Percentiles rank a stretch among this genome's conserved stretches.
phyloP scores from a whole-genome alignment of 2,888 invertebrate genomes.

The Napeogenes inachia region DNA sequence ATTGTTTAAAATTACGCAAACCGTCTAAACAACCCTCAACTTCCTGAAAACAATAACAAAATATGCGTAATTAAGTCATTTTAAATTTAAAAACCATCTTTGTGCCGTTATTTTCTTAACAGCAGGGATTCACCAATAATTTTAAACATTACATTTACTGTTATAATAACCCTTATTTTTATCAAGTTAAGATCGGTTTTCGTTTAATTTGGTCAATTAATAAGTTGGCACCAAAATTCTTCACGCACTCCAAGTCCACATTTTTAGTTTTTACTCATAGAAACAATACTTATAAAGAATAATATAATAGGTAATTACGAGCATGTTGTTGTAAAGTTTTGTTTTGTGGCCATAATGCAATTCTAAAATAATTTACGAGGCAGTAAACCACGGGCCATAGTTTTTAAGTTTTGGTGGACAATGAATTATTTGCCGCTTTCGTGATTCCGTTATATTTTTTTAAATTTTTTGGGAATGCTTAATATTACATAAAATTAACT shows the following conservation, averaged over 20 bases:
- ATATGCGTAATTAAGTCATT: conserved; percentile 70
- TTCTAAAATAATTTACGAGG: conserved; percentile 40
- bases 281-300: conserved; percentile 56
- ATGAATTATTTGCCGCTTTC: conserved; percentile 24
- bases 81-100: conserved; percentile 57
- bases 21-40: conserved; percentile 64
- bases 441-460: conserved; percentile 9
- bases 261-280: conserved; percentile 56
- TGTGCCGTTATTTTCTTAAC: conserved; percentile 66
- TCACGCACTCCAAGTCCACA: conserved; percentile 57
- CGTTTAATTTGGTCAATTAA: background rate
- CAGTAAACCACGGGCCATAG: conserved; percentile 31
- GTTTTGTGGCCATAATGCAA: conserved; percentile 46
- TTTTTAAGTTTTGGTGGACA: conserved; percentile 26
- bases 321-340: conserved; percentile 44
- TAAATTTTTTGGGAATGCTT: background rate
- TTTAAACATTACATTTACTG: conserved; percentile 12
- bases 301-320: conserved; percentile 51
- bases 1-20: conserved; percentile 69
- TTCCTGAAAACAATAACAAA: conserved; percentile 64
- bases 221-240: conserved; percentile 37
- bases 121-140: conserved; percentile 45
- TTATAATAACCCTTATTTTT: conserved; percentile 8
- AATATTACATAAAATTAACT: background rate
- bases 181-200: conserved; percentile 11